Evolutionary conservation across 2,888 invertebrate species (phyloP).

Genomic region (Acanthosepion lycidas): DNA sequence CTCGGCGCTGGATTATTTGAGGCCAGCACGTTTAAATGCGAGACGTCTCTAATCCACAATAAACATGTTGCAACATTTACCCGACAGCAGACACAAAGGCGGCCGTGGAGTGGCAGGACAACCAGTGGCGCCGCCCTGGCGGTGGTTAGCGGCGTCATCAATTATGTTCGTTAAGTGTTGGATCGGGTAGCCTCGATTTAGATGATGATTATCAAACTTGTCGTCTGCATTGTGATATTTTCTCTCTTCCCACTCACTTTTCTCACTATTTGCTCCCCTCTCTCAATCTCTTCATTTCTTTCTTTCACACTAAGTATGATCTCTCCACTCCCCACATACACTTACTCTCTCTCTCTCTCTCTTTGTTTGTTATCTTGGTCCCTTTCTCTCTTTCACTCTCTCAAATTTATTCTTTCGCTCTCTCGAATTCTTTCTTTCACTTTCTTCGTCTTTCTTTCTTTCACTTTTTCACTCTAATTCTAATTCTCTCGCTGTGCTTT

Average conservation of each 20-base stretch:
- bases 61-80: background rate
- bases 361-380: background rate
- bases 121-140: background rate
- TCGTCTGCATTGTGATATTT: conserved; percentile 17
- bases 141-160: background rate
- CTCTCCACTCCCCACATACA: too few relatives aligned
- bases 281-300: background rate
- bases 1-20: too few relatives aligned
- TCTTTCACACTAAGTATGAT: background rate
- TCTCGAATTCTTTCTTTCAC: background rate
- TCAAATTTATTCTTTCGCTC: background rate
- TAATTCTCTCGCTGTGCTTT: background rate
- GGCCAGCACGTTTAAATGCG: too few relatives aligned
- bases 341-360: background rate
- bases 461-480: background rate
- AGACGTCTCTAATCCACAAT: background rate
- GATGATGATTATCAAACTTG: background rate
- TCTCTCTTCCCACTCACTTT: background rate
- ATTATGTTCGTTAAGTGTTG: conserved; percentile 20
- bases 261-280: background rate
- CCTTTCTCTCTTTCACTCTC: background rate
- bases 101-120: background rate
- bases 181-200: conserved; percentile 1
- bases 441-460: background rate
- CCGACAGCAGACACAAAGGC: background rate